Evolutionary conservation across 2,797 vertebrate genomes (phyloP).

Genomic region (Urophycis tenuis): DNA sequence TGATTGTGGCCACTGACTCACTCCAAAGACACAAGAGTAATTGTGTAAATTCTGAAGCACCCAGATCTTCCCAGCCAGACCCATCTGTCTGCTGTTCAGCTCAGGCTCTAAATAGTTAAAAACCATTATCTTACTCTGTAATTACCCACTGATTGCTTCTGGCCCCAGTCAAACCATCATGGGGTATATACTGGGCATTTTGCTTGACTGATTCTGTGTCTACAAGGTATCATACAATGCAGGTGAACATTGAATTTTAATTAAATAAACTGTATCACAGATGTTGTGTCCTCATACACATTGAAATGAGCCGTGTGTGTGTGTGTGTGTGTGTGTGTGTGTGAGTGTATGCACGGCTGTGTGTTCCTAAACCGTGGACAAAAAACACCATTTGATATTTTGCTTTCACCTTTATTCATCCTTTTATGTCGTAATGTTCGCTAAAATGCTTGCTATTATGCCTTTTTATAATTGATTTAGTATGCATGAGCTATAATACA

Average conservation of each 20-base stretch:
- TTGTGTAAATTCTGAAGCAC: slow-evolving; percentile 34
- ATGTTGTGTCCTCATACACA: neutral
- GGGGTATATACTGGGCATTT: neutral
- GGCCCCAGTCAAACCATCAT: neutral
- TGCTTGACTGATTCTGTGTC: neutral
- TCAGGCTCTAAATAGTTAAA: neutral
- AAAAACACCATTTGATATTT: neutral
- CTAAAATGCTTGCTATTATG: neutral
- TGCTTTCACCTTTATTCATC: neutral
- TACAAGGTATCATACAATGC: neutral
- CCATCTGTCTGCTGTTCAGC: slow-evolving; percentile 33
- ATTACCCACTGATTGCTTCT: neutral
- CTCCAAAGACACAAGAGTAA: slow-evolving; percentile 36
- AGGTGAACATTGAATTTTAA: neutral
- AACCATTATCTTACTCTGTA: neutral
- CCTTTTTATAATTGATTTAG: neutral
- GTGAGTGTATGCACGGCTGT: neutral
- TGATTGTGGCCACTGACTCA: slow-evolving; percentile 37
- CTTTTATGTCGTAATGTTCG: neutral
- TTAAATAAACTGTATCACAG: neutral
- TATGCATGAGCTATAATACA: neutral
- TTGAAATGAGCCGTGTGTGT: neutral
- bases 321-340: neutral
- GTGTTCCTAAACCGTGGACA: neutral
- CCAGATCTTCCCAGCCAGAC: slow-evolving; percentile 26